These are phyloP conservation scores for Mesorhabditis spiculigera DNA, from an alignment of 2,888 invertebrate species.

Conservation along the genomic window DNA sequence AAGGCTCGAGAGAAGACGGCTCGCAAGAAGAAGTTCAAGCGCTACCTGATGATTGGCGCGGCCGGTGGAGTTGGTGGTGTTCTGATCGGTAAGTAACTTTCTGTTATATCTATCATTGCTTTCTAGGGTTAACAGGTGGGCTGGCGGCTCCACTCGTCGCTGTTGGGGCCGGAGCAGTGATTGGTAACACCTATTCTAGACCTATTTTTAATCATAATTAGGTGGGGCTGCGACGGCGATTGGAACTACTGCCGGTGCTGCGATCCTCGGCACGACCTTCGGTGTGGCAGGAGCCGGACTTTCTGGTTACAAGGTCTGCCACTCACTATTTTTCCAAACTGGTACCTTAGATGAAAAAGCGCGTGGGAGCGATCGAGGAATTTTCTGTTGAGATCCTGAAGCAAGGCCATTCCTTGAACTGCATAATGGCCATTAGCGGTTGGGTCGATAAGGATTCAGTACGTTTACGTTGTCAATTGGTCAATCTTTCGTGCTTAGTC, in stretches of 20 bases:
- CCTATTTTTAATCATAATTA: background rate
- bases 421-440: conserved; percentile 69
- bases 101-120: background rate
- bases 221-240: conserved; percentile 61
- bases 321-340: background rate
- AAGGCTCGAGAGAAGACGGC: conserved; percentile 62
- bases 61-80: conserved; percentile 70
- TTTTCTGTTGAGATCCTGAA: conserved; percentile 68
- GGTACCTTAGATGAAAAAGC: conserved; percentile 67
- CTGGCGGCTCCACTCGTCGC: conserved; percentile 69
- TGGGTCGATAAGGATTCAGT: conserved; percentile 67
- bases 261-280: conserved; percentile 66
- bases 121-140: conserved; percentile 68
- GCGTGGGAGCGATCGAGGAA: conserved; percentile 71
- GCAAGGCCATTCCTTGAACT: conserved; percentile 61
- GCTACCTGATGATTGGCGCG: conserved; percentile 69
- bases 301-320: conserved; percentile 62
- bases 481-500: conserved; percentile 20
- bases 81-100: conserved; percentile 61
- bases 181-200: conserved; percentile 15
- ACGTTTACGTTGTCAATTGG: conserved; percentile 10
- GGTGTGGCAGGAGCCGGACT: conserved; percentile 72
- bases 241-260: conserved; percentile 65
- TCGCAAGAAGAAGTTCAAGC: conserved; percentile 66
- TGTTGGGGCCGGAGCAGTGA: conserved; percentile 60